These are phyloP conservation scores for Aphrophora alni DNA, from an alignment of 2,888 invertebrate genomes.

Conservation along the genomic window DNA sequence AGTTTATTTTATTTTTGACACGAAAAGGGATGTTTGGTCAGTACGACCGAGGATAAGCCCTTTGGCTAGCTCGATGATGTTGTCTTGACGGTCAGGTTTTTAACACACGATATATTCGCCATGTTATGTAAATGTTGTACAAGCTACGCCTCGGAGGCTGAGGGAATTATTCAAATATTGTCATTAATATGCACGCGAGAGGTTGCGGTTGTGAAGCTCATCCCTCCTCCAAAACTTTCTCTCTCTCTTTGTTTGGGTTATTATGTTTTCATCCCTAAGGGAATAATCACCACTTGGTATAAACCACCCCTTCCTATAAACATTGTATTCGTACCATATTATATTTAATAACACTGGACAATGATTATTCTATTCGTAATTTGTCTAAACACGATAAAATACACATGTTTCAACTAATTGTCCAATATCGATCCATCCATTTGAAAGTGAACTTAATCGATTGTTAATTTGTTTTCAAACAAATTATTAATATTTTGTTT, in stretches of 20 bases:
- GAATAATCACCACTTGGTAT: background rate
- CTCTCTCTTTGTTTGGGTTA: background rate
- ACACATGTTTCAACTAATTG: too few relatives aligned
- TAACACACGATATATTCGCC: background rate
- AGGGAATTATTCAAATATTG: background rate
- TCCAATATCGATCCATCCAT: too few relatives aligned
- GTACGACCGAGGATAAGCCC: background rate
- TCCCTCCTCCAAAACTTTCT: background rate
- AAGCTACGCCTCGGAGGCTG: background rate
- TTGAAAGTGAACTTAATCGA: too few relatives aligned
- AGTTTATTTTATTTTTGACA: background rate
- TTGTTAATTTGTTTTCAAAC: too few relatives aligned
- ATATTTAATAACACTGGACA: too few relatives aligned
- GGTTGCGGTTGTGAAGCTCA: background rate
- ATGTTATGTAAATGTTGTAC: background rate
- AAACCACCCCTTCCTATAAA: background rate
- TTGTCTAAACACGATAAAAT: too few relatives aligned
- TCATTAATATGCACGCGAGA: background rate
- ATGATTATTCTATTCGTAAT: too few relatives aligned
- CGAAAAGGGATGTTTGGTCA: background rate
- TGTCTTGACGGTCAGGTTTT: background rate
- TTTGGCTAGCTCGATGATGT: background rate
- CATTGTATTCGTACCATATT: too few relatives aligned
- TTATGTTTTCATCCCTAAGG: background rate
- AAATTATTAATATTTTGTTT: too few relatives aligned